Evolutionary conservation across 1,140 invertebrate species (phyloP).

Genomic region (Drosophila jambulina): DNA sequence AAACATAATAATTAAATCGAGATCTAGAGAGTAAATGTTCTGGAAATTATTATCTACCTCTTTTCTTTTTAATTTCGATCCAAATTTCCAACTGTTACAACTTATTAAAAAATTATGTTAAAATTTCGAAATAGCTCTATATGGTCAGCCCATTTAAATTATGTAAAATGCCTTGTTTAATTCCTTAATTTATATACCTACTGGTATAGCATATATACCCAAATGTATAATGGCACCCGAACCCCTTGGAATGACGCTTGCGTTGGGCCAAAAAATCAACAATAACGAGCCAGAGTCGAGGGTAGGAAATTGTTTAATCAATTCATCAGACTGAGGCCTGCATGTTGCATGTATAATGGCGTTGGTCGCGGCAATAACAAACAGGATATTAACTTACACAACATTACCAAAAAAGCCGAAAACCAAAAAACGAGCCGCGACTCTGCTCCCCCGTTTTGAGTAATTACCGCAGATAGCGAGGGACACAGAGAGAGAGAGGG

Average conservation of each 20-base stretch:
- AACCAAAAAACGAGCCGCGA: constrained; percentile 13
- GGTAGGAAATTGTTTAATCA: constrained; percentile 83
- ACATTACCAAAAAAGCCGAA: constrained; percentile 50
- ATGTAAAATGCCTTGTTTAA: not conserved
- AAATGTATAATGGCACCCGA: not conserved
- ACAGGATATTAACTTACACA: constrained; percentile 82
- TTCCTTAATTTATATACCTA: not conserved
- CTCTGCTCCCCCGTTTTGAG: constrained; percentile 60
- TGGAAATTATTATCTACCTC: not conserved
- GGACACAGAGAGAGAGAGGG: too few relatives aligned
- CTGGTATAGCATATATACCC: not conserved
- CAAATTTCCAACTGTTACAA: not conserved
- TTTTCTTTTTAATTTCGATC: not conserved
- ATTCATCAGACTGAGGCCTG: constrained; percentile 70
- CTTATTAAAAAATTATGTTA: too few relatives aligned
- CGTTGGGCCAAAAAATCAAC: constrained; percentile 13
- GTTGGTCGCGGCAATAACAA: constrained; percentile 76
- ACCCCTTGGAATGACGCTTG: not conserved
- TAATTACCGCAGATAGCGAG: constrained; percentile 62
- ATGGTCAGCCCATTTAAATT: not conserved
- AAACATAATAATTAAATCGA: not conserved
- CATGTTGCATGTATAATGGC: constrained; percentile 56
- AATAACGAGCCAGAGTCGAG: constrained; percentile 34
- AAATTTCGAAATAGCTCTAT: too few relatives aligned
- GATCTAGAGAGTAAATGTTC: not conserved